phyloP scores from a whole-genome alignment of 92 coral and sea anemone species.

The Diadumene lineata region DNA sequence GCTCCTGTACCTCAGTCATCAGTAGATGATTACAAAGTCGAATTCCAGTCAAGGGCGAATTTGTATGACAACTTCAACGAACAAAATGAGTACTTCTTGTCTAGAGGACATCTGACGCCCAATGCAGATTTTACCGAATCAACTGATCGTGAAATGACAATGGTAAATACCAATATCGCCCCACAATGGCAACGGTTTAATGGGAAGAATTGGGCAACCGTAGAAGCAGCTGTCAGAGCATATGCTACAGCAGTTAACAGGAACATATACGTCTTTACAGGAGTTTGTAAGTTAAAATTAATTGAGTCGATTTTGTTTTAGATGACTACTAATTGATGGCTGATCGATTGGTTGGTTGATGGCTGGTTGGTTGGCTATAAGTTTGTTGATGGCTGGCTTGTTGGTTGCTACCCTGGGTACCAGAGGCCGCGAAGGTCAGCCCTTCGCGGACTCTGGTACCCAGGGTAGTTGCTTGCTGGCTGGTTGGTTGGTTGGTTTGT shows the following conservation, averaged over 20 bases:
- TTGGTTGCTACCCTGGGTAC: too few relatives aligned
- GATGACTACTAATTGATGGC: not conserved
- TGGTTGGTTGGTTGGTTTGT: too few relatives aligned
- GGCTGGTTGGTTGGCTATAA: not conserved
- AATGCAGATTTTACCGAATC: not conserved
- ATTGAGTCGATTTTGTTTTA: not conserved
- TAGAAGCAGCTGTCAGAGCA: conserved; percentile 9
- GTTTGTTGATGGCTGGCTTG: not conserved
- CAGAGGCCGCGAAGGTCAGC: too few relatives aligned
- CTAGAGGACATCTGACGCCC: conserved; percentile 44
- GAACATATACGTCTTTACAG: conserved; percentile 7
- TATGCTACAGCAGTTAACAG: conserved; percentile 7
- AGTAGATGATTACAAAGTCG: not conserved
- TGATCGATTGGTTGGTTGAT: not conserved
- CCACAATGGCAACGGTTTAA: conserved; percentile 40
- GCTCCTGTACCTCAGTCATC: not conserved
- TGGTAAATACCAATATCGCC: conserved; percentile 41
- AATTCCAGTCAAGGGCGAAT: not conserved
- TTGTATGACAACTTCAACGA: not conserved
- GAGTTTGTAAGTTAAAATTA: not conserved
- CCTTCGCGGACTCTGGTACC: too few relatives aligned
- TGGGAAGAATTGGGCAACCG: conserved; percentile 6
- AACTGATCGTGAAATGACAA: conserved; percentile 14
- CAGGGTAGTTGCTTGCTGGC: too few relatives aligned
- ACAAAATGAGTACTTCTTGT: not conserved